phyloP scores from a whole-genome alignment of 2,888 invertebrate species.

The Eulithis testata region DNA sequence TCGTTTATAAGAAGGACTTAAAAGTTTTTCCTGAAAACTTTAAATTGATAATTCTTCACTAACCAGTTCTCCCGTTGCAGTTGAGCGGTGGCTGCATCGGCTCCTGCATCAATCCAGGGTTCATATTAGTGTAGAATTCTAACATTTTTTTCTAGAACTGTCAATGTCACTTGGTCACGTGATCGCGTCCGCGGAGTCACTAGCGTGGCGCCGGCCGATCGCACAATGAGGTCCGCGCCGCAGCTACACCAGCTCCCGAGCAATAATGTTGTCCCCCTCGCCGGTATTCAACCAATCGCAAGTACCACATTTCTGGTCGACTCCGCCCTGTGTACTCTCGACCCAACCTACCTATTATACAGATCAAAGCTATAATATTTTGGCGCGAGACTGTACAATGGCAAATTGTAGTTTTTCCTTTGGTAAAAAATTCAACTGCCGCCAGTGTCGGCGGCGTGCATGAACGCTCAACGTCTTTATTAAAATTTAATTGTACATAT shows the following conservation, averaged over 20 bases:
- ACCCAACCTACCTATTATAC: constrained; percentile 76
- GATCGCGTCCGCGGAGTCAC: constrained; percentile 46
- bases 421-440: constrained; percentile 49
- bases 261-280: constrained; percentile 53
- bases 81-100: constrained; percentile 83
- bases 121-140: constrained; percentile 88
- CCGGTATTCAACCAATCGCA: constrained; percentile 59
- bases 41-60: constrained; percentile 42
- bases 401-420: constrained; percentile 68
- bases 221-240: constrained; percentile 60
- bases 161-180: constrained; percentile 50
- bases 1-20: background rate
- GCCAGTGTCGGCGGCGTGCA: constrained; percentile 28
- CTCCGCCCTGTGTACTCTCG: constrained; percentile 64
- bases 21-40: constrained; percentile 9
- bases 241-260: constrained; percentile 45
- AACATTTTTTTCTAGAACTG: constrained; percentile 82
- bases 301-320: constrained; percentile 41
- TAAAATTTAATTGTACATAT: constrained; percentile 24
- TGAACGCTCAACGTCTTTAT: constrained; percentile 35
- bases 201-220: constrained; percentile 53
- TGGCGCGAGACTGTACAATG: constrained; percentile 64
- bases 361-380: constrained; percentile 70
- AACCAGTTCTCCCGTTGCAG: constrained; percentile 88
- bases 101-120: constrained; percentile 85